Conservation (phyloP, 2,797 vertebrate genomes). For the Diceros bicornis region DNA sequence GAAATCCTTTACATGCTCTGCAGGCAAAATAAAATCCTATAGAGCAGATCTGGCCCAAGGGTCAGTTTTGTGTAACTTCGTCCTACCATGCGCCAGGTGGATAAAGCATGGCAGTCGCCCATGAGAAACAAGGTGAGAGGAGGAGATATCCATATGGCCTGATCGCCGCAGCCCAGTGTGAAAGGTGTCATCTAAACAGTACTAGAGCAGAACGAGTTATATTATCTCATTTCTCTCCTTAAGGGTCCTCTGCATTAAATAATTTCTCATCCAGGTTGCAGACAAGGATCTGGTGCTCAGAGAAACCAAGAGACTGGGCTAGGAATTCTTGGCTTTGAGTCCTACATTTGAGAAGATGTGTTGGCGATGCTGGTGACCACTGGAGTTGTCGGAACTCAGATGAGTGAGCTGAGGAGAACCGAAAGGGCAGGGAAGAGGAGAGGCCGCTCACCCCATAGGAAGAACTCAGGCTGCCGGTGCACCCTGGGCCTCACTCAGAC, state of each 20-base stretch:
- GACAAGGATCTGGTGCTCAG: not conserved
- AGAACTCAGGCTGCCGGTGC: not conserved
- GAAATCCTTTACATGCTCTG: not conserved
- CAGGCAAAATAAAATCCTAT: not conserved
- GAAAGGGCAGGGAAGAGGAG: not conserved
- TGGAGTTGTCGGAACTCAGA: not conserved
- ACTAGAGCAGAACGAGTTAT: rapidly evolving
- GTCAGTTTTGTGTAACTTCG: not conserved
- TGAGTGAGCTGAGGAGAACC: not conserved
- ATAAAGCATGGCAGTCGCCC: not conserved
- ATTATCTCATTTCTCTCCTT: not conserved
- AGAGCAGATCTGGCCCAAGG: not conserved
- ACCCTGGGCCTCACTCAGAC: not conserved
- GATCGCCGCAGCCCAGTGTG: rapidly evolving
- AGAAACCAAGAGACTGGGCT: not conserved
- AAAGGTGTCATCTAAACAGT: not conserved
- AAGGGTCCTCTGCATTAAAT: not conserved
- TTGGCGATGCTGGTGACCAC: not conserved
- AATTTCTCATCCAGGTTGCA: not conserved
- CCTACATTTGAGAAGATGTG: not conserved
- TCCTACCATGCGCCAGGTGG: not conserved
- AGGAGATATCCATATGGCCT: rapidly evolving
- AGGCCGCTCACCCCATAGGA: rapidly evolving
- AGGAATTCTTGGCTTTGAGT: not conserved
- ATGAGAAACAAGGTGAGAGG: not conserved